Evolutionary conservation across 2,888 invertebrate species (phyloP).

Genomic region (Epirrhoe alternata): DNA sequence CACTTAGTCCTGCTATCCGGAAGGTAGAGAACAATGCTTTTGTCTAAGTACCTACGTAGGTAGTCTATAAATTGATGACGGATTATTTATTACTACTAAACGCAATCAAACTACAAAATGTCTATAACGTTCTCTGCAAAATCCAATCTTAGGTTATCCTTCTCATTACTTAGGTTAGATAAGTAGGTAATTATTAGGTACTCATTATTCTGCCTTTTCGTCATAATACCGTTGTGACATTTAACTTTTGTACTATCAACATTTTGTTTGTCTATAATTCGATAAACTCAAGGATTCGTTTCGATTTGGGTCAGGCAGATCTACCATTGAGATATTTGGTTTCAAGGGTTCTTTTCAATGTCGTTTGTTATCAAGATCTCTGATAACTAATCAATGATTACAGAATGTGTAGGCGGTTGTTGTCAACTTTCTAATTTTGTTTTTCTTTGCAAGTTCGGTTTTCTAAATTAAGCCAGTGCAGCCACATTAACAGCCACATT

Average conservation of each 20-base stretch:
- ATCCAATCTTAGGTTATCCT: constrained; percentile 39
- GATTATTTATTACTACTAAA: too few species aligned
- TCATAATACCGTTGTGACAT: constrained; percentile 22
- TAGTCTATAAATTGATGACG: too few species aligned
- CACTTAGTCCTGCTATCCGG: neutral
- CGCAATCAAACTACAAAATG: neutral
- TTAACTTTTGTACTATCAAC: constrained; percentile 51
- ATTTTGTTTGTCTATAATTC: constrained; percentile 51
- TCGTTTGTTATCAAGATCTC: constrained; percentile 42
- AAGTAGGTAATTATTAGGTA: constrained; percentile 2
- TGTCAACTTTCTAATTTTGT: neutral
- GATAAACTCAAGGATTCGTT: constrained; percentile 78
- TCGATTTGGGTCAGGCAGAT: constrained; percentile 77
- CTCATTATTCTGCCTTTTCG: neutral
- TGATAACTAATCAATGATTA: constrained; percentile 27
- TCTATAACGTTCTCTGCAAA: neutral
- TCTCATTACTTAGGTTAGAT: constrained; percentile 34
- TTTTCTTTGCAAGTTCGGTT: neutral
- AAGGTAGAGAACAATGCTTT: neutral
- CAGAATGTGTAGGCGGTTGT: neutral
- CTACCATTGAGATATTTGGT: constrained; percentile 61
- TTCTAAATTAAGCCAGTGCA: neutral
- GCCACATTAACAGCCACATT: neutral
- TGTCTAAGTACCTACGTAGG: neutral
- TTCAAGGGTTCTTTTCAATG: constrained; percentile 70